Evolutionary conservation across 2,888 invertebrate genomes (phyloP).

Genomic region (Pollenia griseotomentosa): DNA sequence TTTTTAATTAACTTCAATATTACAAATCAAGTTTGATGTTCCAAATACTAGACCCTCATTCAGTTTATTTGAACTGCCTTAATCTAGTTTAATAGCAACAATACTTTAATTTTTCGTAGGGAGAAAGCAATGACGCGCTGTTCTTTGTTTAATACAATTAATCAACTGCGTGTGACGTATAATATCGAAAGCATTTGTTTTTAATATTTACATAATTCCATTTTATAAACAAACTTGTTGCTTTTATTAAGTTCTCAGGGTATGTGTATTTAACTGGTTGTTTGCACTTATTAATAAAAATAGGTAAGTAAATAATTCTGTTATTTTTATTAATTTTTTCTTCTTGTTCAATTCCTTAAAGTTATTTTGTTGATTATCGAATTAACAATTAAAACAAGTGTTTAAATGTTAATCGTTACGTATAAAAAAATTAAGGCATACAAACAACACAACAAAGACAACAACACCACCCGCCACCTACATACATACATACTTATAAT

Average conservation of each 20-base stretch:
- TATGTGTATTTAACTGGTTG: not conserved
- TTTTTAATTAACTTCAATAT: too few species aligned
- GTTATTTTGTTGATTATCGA: constrained; percentile 40
- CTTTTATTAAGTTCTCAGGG: constrained; percentile 16
- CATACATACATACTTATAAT: not conserved
- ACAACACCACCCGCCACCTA: not conserved
- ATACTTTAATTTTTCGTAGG: constrained; percentile 33
- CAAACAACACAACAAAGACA: constrained; percentile 21
- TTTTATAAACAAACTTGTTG: not conserved
- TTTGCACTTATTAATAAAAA: constrained; percentile 14
- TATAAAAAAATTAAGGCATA: constrained; percentile 5
- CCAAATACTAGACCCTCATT: not conserved
- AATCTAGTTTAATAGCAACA: constrained; percentile 40
- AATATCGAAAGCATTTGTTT: constrained; percentile 21
- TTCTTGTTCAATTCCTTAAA: constrained; percentile 54
- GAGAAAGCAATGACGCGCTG: constrained; percentile 16
- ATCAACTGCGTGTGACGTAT: not conserved
- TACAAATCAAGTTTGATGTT: not conserved
- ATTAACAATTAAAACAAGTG: constrained; percentile 63
- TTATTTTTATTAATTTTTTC: constrained; percentile 16
- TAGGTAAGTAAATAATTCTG: constrained; percentile 29
- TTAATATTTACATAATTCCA: constrained; percentile 25
- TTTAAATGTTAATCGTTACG: constrained; percentile 62
- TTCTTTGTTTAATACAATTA: constrained; percentile 19
- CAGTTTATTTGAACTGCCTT: constrained; percentile 2